Evolutionary conservation across 1,140 invertebrate species (phyloP).

Genomic region (Pentalonia nigronervosa): DNA sequence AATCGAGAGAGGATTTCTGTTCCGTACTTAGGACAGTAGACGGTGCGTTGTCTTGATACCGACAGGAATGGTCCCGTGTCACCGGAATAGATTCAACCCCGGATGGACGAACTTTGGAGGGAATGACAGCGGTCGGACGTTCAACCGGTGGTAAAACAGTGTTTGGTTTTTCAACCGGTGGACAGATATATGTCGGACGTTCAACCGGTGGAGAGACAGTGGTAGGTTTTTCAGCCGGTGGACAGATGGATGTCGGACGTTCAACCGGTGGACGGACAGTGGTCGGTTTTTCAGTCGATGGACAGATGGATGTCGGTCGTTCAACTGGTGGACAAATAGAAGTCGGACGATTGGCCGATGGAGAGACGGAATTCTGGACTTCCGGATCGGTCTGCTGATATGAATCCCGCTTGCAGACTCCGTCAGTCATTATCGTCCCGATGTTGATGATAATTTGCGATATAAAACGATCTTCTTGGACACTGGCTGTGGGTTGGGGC

Average conservation of each 20-base stretch:
- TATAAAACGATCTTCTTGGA: background rate
- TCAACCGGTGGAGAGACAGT: background rate
- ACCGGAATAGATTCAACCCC: background rate
- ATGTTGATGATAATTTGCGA: background rate
- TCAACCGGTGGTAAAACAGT: no score
- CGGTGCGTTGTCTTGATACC: background rate
- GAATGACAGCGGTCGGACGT: background rate
- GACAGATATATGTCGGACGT: background rate
- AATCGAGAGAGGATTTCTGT: background rate
- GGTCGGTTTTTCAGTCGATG: no score
- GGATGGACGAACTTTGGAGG: background rate
- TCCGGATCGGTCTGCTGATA: background rate
- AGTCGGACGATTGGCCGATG: no score
- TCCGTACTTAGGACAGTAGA: background rate
- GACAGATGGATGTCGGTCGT: background rate
- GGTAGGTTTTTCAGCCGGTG: no score
- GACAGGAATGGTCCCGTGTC: background rate
- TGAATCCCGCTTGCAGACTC: background rate
- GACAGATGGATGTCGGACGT: background rate
- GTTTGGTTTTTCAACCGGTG: no score
- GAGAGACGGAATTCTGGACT: background rate
- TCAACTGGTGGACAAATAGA: background rate
- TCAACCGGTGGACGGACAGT: background rate
- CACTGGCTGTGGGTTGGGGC: background rate
- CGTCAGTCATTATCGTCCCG: background rate